Percentiles rank a stretch among this genome's conserved stretches.
Conservation (phyloP, 2,888 invertebrate genomes). For the Eledone cirrhosa region DNA sequence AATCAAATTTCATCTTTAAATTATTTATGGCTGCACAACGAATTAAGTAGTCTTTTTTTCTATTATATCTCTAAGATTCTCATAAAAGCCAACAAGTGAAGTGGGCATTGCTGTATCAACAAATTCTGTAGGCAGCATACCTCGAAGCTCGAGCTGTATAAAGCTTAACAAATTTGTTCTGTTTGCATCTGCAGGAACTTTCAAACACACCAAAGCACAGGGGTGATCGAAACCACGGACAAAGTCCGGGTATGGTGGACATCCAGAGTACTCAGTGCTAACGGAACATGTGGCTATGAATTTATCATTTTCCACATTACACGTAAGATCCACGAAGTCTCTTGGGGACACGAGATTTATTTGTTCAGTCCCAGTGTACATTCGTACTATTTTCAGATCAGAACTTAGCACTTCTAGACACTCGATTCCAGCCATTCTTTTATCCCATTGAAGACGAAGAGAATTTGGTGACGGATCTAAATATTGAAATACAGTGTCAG, state of each 20-base stretch:
- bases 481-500: neutral
- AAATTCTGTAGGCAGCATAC: neutral
- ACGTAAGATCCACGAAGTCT: neutral
- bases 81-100: neutral
- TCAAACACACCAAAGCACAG: neutral
- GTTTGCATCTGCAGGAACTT: neutral
- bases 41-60: neutral
- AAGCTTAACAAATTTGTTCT: neutral
- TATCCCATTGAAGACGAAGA: neutral
- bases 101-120: neutral
- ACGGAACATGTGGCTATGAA: neutral
- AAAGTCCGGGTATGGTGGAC: neutral
- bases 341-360: neutral
- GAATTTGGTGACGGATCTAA: neutral
- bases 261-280: neutral
- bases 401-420: neutral
- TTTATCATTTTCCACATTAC: neutral
- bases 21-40: too few species aligned
- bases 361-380: neutral
- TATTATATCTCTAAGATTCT: neutral
- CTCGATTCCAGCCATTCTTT: neutral
- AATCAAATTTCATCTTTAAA: too few species aligned
- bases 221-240: constrained; percentile 7
- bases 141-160: neutral
- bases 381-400: neutral